A percentile compares a stretch with the other conserved stretches of the same genome.
Conservation (phyloP, 2,113 vertebrate species). For the Gulo gulo region DNA sequence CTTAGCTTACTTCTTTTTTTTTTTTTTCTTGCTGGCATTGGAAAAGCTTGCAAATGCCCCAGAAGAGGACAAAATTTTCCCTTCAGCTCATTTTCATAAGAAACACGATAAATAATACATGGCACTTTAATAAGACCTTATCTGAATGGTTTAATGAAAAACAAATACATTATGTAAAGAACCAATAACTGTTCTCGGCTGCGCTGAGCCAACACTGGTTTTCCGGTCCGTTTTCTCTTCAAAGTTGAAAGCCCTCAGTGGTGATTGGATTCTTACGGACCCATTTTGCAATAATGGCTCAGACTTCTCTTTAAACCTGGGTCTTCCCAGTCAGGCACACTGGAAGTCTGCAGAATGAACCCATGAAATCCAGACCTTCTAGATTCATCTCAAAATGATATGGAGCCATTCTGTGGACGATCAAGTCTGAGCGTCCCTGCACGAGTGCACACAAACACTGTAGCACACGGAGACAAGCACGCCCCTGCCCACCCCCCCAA, state of each 20-base stretch:
- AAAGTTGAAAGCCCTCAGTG: conserved; percentile 15
- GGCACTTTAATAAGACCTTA: conserved; percentile 82
- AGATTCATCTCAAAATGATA: conserved; percentile 12
- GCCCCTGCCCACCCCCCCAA: not conserved
- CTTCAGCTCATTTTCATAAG: conserved; percentile 80
- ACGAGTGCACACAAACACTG: accelerated
- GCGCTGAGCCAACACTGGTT: conserved; percentile 60
- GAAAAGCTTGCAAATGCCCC: conserved; percentile 68
- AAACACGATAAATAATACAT: conserved; percentile 84
- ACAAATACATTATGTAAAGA: conserved; percentile 81
- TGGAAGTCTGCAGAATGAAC: conserved; percentile 49
- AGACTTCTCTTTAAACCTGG: not conserved
- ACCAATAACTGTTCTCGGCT: conserved; percentile 71
- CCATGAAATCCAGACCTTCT: conserved; percentile 5
- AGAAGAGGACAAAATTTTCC: conserved; percentile 66
- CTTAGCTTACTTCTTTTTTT: conserved; percentile 49
- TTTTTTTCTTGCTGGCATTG: conserved; percentile 43
- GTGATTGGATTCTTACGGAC: conserved; percentile 53
- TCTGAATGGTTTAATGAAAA: conserved; percentile 85
- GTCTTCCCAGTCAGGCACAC: conserved; percentile 39
- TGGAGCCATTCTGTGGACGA: not conserved
- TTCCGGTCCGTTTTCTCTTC: not conserved
- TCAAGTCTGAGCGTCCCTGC: not conserved
- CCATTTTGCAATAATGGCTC: conserved; percentile 50
- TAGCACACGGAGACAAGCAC: accelerated